Conservation (phyloP, 2,113 vertebrate genomes). For the Balaeniceps rex region DNA sequence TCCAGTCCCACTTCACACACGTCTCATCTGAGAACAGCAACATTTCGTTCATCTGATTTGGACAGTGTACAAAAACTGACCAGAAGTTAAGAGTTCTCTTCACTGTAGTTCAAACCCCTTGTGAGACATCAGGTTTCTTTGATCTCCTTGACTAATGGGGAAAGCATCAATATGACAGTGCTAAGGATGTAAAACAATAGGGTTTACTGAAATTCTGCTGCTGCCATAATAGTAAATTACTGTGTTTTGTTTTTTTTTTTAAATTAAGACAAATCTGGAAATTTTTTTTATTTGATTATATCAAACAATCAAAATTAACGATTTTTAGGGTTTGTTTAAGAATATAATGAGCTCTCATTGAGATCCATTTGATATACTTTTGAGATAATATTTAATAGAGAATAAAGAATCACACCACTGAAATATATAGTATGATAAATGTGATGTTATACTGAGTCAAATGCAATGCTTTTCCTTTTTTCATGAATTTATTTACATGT, state of each 20-base stretch:
- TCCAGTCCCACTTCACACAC: slow-evolving; percentile 2
- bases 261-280: not conserved
- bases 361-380: not conserved
- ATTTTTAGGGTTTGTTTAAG: not conserved
- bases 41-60: slow-evolving; percentile 38
- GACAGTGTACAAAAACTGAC: slow-evolving; percentile 11
- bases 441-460: not conserved
- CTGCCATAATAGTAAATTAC: not conserved
- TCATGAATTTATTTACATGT: not conserved
- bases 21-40: not conserved
- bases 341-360: not conserved
- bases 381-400: not conserved
- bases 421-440: not conserved
- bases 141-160: slow-evolving; percentile 9
- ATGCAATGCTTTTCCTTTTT: not conserved
- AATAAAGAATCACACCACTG: not conserved
- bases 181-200: slow-evolving; percentile 1
- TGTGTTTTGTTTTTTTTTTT: not conserved
- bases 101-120: slow-evolving; percentile 14
- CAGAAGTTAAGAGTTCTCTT: slow-evolving; percentile 19
- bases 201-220: not conserved
- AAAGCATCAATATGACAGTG: not conserved
- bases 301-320: not conserved
- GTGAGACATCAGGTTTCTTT: slow-evolving; percentile 52
- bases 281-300: not conserved